Conservation (phyloP, 2,888 invertebrate genomes). For the Steromphala cineraria region DNA sequence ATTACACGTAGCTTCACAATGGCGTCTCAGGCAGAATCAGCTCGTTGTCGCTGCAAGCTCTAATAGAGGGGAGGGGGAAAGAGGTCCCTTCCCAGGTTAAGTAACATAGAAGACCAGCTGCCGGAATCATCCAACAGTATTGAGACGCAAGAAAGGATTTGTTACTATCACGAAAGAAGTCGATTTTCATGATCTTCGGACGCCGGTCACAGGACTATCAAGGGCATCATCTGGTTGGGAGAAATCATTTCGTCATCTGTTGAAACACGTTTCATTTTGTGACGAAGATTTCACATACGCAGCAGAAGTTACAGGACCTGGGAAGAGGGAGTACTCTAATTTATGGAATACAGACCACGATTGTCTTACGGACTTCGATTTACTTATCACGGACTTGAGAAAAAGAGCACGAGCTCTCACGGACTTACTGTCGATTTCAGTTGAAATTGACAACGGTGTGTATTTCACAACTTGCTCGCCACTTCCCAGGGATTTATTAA, state of each 20-base stretch:
- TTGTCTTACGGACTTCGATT: constrained; percentile 17
- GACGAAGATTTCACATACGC: constrained; percentile 20
- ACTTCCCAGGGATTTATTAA: not conserved
- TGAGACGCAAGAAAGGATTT: not conserved
- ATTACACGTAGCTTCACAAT: constrained; percentile 29
- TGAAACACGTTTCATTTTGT: constrained; percentile 52
- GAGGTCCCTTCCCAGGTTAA: constrained; percentile 23
- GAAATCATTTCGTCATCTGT: constrained; percentile 54
- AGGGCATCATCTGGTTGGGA: constrained; percentile 29
- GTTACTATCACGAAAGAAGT: constrained; percentile 20
- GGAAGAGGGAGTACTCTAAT: constrained; percentile 6
- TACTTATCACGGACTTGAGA: constrained; percentile 4
- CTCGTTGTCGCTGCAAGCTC: constrained; percentile 1
- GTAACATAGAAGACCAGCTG: constrained; percentile 22
- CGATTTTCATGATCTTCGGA: constrained; percentile 3
- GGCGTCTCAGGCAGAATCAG: constrained; percentile 23
- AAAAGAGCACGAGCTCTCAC: not conserved
- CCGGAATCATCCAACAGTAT: constrained; percentile 23
- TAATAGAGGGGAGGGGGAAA: constrained; percentile 24
- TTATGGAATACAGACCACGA: not conserved
- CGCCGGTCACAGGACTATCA: not conserved
- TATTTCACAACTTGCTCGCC: constrained; percentile 2
- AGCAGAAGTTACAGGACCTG: constrained; percentile 22
- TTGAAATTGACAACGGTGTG: constrained; percentile 12
- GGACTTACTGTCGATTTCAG: constrained; percentile 1